Evolutionary conservation across 1,140 invertebrate genomes (phyloP), one percentile per base, ranked within the genome.

Genomic region (Zaprionus gabonicus): DNA sequence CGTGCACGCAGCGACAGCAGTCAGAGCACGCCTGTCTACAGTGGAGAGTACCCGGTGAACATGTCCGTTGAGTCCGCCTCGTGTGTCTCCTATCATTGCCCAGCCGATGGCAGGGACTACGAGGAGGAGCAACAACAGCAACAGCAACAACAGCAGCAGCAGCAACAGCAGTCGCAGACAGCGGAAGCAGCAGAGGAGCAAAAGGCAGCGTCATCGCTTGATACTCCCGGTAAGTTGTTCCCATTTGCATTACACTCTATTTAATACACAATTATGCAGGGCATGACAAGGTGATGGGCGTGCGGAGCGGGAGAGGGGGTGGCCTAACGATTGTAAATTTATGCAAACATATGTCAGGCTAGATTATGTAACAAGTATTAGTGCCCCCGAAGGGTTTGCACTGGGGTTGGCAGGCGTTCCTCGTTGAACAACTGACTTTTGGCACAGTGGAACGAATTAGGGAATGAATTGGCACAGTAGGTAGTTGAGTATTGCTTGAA

Each of bases 11-110:
- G 88, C 59, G 88, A 91, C 57, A 91, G 90, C 70, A 91, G 85
- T 44, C 90, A 91, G 49, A 91, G 90, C 57, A 91, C 90, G 10
- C 90, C 90, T 13, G 80, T 91, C 15, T 91, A 91, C 58, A 91
- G 84, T 7, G 78, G 90, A 41, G 90, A 91, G 10, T 91, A 91
- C 78, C 90, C 90, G 5, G 85, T 90, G 0, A 90, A 90, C 46
- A 88, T 91, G 90, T 91, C 90, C 20, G 90, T 91, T 55, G 90
- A 91, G 66, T 91, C 90, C 2, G 80, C 86, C 3, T 91, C 90
- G 60, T 91, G 90, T 71, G 85, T 91, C 27, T 91, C 86, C 5
- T 91, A 88, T 58, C 91, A 91, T 55, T 91, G 85, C 28, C 78
- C 82, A 0, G 71, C 71, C 23, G 90, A 91, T 69, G 85, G 77